Conservation (phyloP, 2,888 invertebrate species). For the Emmelina monodactyla region DNA sequence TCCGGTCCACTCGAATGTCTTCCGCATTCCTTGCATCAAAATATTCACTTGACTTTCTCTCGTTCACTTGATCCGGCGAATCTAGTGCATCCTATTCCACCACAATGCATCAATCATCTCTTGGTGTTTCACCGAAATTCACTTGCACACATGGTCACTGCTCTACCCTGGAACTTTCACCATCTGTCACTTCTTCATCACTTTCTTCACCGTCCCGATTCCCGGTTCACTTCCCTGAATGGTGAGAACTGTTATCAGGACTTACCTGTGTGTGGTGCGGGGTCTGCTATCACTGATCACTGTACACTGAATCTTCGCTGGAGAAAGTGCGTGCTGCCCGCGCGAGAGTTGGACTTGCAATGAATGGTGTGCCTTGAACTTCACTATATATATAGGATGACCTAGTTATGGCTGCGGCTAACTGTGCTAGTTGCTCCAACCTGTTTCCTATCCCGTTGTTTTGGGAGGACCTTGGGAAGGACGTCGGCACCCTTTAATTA, state of each 20-base stretch:
- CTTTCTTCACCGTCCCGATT: neutral
- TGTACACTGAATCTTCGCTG: constrained; percentile 44
- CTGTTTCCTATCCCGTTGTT: constrained; percentile 45
- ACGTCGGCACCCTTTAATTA: no score
- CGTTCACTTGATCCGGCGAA: no score
- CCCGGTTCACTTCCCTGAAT: neutral
- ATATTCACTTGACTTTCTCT: neutral
- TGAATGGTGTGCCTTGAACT: constrained; percentile 81
- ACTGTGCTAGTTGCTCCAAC: constrained; percentile 52
- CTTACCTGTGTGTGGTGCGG: constrained; percentile 48
- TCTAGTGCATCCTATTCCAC: no score
- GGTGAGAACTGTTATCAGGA: neutral
- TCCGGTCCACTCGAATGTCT: no score
- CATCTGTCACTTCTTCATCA: no score
- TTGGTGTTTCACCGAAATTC: no score
- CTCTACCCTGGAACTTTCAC: no score
- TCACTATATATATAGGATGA: constrained; percentile 84
- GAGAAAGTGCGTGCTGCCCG: constrained; percentile 59
- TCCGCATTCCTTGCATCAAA: neutral
- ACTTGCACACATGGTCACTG: neutral
- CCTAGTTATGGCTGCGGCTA: constrained; percentile 71
- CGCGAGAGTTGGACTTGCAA: constrained; percentile 59
- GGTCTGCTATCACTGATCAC: constrained; percentile 49
- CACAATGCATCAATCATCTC: no score
- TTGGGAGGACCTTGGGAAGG: constrained; percentile 33